Evolutionary conservation across 2,888 invertebrate genomes (phyloP), one percentile per base, ranked within the genome.

Genomic region (Coecobrya sp.): DNA sequence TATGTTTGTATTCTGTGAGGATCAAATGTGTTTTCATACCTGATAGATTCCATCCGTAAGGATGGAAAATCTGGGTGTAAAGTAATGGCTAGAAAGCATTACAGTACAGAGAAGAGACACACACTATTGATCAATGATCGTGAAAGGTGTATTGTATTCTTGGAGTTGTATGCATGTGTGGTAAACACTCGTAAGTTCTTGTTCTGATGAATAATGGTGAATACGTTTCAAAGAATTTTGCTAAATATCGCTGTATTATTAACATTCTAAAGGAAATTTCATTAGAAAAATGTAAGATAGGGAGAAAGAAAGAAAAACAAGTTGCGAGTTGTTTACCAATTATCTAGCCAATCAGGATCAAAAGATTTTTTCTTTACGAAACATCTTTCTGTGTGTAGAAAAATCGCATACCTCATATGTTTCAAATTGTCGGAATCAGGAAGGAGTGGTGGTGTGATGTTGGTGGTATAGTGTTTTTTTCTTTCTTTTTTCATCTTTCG

Each of bases 301-400:
- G 52, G 13, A n/a, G 49, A 52, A 8, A 16, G 19, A 25, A 16
- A 73, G 27, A 30, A 55, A 81, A 81, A 81, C 81, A 81, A 81
- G 81, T 81, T 81, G 81, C 59, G 36, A 81, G 55, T 81, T 81
- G 81, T 81, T 81, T 81, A 81, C 81, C 55, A 59, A 81, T 59
- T 59, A 55, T 81, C 27, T n/a, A 59, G 2, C 81, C 55, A 81
- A 81, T 81, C 81, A 81, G n/a, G 59, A 59, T 52, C 59, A 19
- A 79, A 52, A 16, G 25, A 27, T 49, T 49, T 8, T 76, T 49
- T 52, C 3, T 55, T 59, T 30, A 76, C 49, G 76, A 76, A 76
- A 76, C 76, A 42, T 73, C 70, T 76, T n/a, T 76, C 25, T 55
- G 5, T 27, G 10, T 81, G 10, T 79, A 79, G 22, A 45, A 81